Evolutionary conservation across 64 coral and sea anemone genomes (phyloP).

Genomic region (Dendrophyllia cribrosa): DNA sequence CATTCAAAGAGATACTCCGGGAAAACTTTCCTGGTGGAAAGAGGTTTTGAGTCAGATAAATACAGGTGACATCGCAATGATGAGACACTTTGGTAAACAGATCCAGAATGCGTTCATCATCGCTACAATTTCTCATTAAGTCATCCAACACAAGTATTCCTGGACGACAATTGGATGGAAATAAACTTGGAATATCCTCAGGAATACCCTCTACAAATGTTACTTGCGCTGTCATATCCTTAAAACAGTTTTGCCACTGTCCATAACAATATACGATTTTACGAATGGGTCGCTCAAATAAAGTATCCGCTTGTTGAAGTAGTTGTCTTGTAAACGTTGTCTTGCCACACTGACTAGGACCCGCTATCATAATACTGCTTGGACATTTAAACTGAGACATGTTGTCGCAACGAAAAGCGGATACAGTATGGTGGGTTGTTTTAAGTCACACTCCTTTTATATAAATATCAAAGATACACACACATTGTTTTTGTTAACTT

Average conservation of each 20-base stretch:
- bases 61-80: too few species aligned
- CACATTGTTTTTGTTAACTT: background rate
- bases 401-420: background rate
- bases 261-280: background rate
- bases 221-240: background rate
- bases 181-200: constrained; percentile 13
- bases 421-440: background rate
- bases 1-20: constrained; percentile 28
- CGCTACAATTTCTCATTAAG: constrained; percentile 29
- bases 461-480: background rate
- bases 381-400: too few species aligned
- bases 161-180: constrained; percentile 11
- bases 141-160: constrained; percentile 57
- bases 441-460: too few species aligned
- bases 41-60: background rate
- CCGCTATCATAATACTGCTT: too few species aligned
- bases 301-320: too few species aligned
- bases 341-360: too few species aligned
- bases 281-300: too few species aligned
- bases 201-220: constrained; percentile 38
- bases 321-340: too few species aligned
- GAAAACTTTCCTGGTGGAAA: constrained; percentile 54
- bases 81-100: background rate
- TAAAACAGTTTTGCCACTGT: constrained; percentile 14
- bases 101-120: background rate